A percentile compares a stretch with the other conserved stretches of the same genome.
Evolutionary conservation across 92 coral and sea anemone species (phyloP).

Genomic region (Parazoanthus atlanticus): DNA sequence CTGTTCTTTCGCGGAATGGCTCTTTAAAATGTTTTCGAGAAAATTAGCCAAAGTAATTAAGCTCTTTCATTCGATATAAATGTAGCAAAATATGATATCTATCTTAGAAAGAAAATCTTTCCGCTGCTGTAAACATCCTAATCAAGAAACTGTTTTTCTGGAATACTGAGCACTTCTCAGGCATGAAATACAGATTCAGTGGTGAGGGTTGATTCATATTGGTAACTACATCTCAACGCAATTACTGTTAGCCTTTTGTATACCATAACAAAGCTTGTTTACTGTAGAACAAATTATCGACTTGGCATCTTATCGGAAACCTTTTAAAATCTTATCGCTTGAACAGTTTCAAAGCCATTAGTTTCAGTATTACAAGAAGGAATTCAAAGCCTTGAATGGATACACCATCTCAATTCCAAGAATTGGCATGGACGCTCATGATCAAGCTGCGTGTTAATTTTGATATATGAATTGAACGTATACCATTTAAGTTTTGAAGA

Average conservation of each 20-base stretch:
- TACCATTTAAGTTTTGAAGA: not conserved
- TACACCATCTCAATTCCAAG: not conserved
- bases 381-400: not conserved
- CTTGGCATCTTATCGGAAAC: conserved; percentile 21
- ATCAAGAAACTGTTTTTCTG: not conserved
- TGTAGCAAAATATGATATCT: not conserved
- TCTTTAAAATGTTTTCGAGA: conserved; percentile 14
- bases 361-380: not conserved
- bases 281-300: conserved; percentile 7
- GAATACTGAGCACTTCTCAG: not conserved
- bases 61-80: conserved; percentile 17
- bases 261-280: conserved; percentile 25
- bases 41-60: conserved; percentile 19
- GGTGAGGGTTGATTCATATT: not conserved
- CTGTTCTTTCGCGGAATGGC: not conserved
- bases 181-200: not conserved
- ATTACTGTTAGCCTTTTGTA: not conserved
- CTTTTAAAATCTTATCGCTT: conserved; percentile 16
- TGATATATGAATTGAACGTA: not conserved
- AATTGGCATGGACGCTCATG: not conserved
- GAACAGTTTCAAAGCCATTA: not conserved
- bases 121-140: not conserved
- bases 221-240: not conserved
- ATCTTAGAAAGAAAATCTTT: not conserved
- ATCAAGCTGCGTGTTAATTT: not conserved